A percentile compares a stretch with the other conserved stretches of the same genome.
Conservation (phyloP, 92 coral and sea anemone species). For the Parazoanthus atlanticus region DNA sequence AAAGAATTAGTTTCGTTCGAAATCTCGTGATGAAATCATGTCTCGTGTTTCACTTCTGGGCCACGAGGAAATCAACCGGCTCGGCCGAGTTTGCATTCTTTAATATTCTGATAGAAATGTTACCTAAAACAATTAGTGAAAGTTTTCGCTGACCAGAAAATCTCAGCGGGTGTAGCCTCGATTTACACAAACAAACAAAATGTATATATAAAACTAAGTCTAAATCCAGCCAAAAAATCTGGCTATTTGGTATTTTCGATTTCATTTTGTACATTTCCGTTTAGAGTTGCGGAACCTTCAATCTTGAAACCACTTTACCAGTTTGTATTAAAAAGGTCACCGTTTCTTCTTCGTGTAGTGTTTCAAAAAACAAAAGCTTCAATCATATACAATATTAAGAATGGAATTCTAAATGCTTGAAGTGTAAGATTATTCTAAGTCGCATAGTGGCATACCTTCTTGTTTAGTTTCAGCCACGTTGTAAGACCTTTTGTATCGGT, state of each 20-base stretch:
- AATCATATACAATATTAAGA: neutral
- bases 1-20: neutral
- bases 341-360: too few relatives aligned
- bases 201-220: neutral
- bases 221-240: neutral
- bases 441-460: constrained; percentile 66
- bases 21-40: neutral
- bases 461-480: constrained; percentile 90
- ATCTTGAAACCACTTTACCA: neutral
- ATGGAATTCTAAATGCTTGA: constrained; percentile 15
- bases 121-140: neutral
- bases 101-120: neutral
- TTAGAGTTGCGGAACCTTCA: neutral
- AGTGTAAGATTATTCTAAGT: neutral
- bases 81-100: neutral
- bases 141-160: neutral
- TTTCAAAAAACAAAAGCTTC: neutral
- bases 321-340: neutral
- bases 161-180: neutral
- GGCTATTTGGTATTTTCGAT: neutral
- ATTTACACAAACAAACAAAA: constrained; percentile 17
- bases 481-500: constrained; percentile 74
- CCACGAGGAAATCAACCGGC: constrained; percentile 12
- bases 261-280: constrained; percentile 10
- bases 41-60: neutral